Percentiles rank a stretch among this genome's conserved stretches.
Conservation (phyloP, 1,140 invertebrate species). For the Drosophila kepulauana region DNA sequence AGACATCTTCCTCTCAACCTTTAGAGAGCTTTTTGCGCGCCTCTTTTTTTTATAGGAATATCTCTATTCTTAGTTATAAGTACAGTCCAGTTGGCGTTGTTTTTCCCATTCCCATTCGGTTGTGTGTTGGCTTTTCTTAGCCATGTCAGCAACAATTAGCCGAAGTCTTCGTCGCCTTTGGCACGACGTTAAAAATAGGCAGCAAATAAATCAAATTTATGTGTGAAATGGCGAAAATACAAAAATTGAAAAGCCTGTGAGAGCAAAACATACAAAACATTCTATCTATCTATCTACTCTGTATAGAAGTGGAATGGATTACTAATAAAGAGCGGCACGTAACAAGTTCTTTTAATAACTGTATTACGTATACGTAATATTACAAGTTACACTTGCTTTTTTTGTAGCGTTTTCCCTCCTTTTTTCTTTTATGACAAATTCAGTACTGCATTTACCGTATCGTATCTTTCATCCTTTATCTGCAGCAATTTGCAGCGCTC, state of each 20-base stretch:
- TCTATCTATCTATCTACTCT: conserved; percentile 1
- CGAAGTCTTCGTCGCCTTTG: conserved; percentile 55
- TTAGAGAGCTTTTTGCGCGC: background rate
- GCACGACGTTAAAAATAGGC: conserved; percentile 61
- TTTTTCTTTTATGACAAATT: conserved; percentile 22
- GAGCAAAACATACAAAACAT: conserved; percentile 5
- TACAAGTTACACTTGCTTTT: conserved; percentile 19
- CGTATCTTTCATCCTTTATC: conserved; percentile 30
- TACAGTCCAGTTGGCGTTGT: conserved; percentile 1
- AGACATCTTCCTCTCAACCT: background rate
- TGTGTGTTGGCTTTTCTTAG: conserved; percentile 31
- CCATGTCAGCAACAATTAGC: conserved; percentile 78
- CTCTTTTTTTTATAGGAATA: background rate
- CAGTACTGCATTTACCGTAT: conserved; percentile 5
- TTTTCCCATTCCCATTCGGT: conserved; percentile 19
- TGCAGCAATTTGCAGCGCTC: conserved; percentile 27
- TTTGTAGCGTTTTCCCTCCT: no score
- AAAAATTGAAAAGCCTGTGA: conserved; percentile 34
- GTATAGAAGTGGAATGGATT: conserved; percentile 5
- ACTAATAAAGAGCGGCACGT: background rate
- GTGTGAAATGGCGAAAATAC: conserved; percentile 38
- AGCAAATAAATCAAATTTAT: conserved; percentile 79
- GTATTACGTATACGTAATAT: conserved; percentile 51
- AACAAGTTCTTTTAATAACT: no score
- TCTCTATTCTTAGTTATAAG: conserved; percentile 7